Conservation (phyloP, 2,113 vertebrate species). For the Athene noctua region DNA sequence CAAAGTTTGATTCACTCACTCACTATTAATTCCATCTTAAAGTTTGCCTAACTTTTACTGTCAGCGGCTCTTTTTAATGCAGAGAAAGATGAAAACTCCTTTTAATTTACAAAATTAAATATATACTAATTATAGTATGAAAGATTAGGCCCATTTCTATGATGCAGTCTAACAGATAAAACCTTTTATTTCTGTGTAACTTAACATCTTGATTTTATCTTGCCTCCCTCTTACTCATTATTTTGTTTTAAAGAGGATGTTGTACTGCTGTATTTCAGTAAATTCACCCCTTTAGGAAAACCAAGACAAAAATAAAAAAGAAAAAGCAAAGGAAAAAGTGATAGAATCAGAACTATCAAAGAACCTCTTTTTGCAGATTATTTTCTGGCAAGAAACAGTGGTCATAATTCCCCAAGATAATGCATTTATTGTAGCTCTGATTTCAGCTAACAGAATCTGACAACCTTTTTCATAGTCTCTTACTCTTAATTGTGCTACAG, state of each 20-base stretch:
- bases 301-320: not conserved
- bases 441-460: conserved; percentile 51
- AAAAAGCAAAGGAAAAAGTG: rapidly evolving
- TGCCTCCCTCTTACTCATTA: not conserved
- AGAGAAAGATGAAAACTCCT: not conserved
- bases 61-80: not conserved
- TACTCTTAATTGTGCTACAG: conserved; percentile 24
- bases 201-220: not conserved
- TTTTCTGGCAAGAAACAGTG: not conserved
- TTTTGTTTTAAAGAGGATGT: not conserved
- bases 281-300: not conserved
- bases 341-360: not conserved
- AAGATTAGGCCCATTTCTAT: not conserved
- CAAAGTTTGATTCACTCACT: not conserved
- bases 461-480: conserved; percentile 26
- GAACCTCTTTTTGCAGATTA: not conserved
- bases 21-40: not conserved
- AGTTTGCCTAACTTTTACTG: not conserved
- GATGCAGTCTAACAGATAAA: not conserved
- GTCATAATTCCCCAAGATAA: not conserved
- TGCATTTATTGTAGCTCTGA: not conserved
- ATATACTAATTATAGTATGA: not conserved
- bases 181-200: not conserved
- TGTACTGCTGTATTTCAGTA: not conserved
- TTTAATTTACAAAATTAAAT: not conserved